Evolutionary conservation across 2,888 invertebrate species (phyloP), one percentile per base, ranked within the genome.

Genomic region (Asteroscopus sphinx): DNA sequence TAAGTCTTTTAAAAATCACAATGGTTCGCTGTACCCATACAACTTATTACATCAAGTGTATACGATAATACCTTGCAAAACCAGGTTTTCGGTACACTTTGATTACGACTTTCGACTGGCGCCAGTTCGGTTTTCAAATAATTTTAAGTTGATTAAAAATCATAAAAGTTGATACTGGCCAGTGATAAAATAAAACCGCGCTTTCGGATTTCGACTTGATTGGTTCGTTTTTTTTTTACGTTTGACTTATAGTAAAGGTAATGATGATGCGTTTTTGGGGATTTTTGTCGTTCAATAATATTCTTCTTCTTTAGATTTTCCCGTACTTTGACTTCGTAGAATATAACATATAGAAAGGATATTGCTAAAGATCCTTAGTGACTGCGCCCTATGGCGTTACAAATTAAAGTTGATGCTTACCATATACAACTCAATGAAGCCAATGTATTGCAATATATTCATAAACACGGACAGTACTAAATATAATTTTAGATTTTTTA

Each of bases 121-220:
- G 76, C 76, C 76, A 55, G 51, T 37, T 37, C 37, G 53, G 52
- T 37, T 58, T 65, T 67, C 47, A 59, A 72, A 72, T 60, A 63
- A 73, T 63, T 68, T 76, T 57, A 68, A 67, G 52, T 74, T 76
- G 68, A 76, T 76, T 68, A 73, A 73, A 73, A 77, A 77, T 76
- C 76, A 67, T 76, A 76, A 77, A 77, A 72, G 53, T 75, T 68
- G 56, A 60, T 72, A 71, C 63, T 58, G 57, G 60, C 45, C 57
- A 53, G 61, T 68, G 68, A 56, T 64, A 56, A 73, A 73, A n/a
- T 64, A 73, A 73, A 73, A 69, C 39, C 41, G 44, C 45, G 33
- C 58, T 57, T 72, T 61, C 53, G 51, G 44, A 52, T 58, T 51
- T 37, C 36, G 28, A 68, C 13, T 72, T 74, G 72, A 69, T 72